A percentile compares a stretch with the other conserved stretches of the same genome.
These are phyloP conservation scores for Peromyscus californicus DNA, from an alignment of 2,113 vertebrate genomes.

Conservation along the genomic window DNA sequence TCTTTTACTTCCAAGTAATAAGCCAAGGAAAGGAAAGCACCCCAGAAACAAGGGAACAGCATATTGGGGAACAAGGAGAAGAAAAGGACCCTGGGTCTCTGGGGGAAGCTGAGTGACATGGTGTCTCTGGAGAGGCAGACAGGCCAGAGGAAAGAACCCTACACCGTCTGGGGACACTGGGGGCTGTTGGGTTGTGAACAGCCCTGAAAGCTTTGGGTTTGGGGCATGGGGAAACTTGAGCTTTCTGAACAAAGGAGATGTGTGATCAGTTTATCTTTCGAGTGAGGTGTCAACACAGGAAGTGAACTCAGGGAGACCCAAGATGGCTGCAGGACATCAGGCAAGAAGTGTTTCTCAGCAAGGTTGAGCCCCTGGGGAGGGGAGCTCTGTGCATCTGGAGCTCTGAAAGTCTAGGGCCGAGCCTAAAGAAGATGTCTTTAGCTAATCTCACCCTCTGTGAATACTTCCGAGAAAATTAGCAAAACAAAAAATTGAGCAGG, in stretches of 20 bases:
- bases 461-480: not conserved
- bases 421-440: not conserved
- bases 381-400: not conserved
- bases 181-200: not conserved
- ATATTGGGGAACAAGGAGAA: not conserved
- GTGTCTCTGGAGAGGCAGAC: not conserved
- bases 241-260: constrained; percentile 5
- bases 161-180: not conserved
- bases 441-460: not conserved
- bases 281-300: not conserved
- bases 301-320: not conserved
- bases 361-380: not conserved
- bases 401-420: not conserved
- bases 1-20: not conserved
- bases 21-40: not conserved
- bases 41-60: not conserved
- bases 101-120: not conserved
- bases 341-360: not conserved
- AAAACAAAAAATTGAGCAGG: not conserved
- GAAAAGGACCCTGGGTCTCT: not conserved
- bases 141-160: not conserved
- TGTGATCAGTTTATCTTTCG: not conserved
- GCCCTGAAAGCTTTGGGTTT: not conserved
- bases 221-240: not conserved
- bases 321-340: not conserved